Evolutionary conservation across 2,113 vertebrate species (phyloP), one percentile per base, ranked within the genome.

Genomic region (Macquaria australasica): DNA sequence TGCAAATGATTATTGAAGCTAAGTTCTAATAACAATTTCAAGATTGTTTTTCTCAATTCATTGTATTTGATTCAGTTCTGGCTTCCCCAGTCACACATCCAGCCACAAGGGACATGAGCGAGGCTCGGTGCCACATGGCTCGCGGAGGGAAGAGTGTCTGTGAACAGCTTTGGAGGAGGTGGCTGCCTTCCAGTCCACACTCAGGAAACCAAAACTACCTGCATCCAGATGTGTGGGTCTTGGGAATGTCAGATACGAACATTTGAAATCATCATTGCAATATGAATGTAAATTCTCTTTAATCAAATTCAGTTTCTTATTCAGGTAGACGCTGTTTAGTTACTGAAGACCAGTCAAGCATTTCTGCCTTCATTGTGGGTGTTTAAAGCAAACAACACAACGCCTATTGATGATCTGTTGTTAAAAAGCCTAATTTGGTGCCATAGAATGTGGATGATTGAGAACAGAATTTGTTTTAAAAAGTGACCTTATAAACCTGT

Each of bases 401-500:
- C 69, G 76, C 20, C 16, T 21, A 0, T 8, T 67, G 21, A 60
- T 60, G 16, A 39, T 64, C 20, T 25, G 28, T 8, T 28, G 0
- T 20, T 34, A 25, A 64, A 79, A 15, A 48, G 14, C 51, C 34
- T 69, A 21, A 31, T 67, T 34, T 63, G 45, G 10, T 31, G 55
- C 0, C 16, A 50, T 12, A 68, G 66, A 58, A 79, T 5, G 8
- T 60, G 23, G 21, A 58, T 45, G 45, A 81, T 12, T 9, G n/a
- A 34, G 56, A 72, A 37, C 0, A 21, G 37, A 45, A 85, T 68
- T 74, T n/a, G 59, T 86, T 74, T 79, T 79, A 64, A 87, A 86
- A 21, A 50, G 1, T 7, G 2, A 53, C 74, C 77, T 80, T 75
- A 28, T 28, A 77, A 80, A 82, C 79, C 64, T 85, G 87, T 88